Evolutionary conservation across 2,888 invertebrate genomes (phyloP).

Genomic region (Drosophila histrio): DNA sequence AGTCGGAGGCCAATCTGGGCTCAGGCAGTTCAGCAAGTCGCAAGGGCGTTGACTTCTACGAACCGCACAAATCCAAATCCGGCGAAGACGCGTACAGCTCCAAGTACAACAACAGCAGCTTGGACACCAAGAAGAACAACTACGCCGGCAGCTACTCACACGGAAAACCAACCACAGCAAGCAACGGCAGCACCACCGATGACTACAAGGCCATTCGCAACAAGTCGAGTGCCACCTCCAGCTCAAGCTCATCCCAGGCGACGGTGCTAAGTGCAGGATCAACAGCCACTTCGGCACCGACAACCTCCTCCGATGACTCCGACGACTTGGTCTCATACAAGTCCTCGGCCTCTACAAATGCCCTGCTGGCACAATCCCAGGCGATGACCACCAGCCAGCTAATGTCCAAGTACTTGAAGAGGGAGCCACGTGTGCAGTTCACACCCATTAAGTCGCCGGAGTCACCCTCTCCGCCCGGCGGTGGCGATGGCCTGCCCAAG

Average conservation of each 20-base stretch:
- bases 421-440: conserved; percentile 83
- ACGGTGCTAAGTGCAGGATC: conserved; percentile 82
- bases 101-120: conserved; percentile 60
- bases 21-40: conserved; percentile 40
- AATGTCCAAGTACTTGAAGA: conserved; percentile 83
- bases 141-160: conserved; percentile 56
- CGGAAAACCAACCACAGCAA: conserved; percentile 54
- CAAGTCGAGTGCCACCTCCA: conserved; percentile 82
- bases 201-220: conserved; percentile 82
- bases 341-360: conserved; percentile 82
- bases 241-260: conserved; percentile 82
- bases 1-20: conserved; percentile 32
- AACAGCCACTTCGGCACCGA: conserved; percentile 82
- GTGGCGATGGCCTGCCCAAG: conserved; percentile 78
- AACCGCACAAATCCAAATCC: conserved; percentile 81
- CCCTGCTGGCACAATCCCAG: conserved; percentile 83
- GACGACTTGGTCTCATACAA: conserved; percentile 83
- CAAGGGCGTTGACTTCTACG: conserved; percentile 81
- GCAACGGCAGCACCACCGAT: conserved; percentile 71
- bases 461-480: conserved; percentile 82
- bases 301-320: conserved; percentile 82
- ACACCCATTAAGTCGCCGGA: conserved; percentile 83
- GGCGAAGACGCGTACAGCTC: conserved; percentile 60
- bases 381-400: conserved; percentile 84
- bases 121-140: conserved; percentile 72